Base-by-base conservation (phyloP, 1,140 invertebrate genomes). In the Pristionchus pacificus region DNA sequence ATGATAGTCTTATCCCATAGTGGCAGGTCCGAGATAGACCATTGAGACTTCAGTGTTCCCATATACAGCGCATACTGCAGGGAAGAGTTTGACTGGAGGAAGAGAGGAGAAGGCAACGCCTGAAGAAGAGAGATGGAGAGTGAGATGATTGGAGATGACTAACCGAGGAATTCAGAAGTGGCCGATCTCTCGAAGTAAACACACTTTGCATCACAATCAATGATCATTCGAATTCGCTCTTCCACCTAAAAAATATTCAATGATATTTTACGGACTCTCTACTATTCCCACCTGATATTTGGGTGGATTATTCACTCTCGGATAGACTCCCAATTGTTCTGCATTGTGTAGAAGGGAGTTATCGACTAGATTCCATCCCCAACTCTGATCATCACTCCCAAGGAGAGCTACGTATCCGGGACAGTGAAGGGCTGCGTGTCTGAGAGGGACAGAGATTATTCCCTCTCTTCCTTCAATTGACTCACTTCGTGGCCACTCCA, bases 21-120 rank as follows among this genome's bases (percentile, higher is more conserved):
- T 30, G n/a, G 78, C 70, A 24, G 76, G 64, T 72, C 95, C 95
- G 76, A 96, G 86, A 85, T 98, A 98, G n/a, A 97, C 92, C 94
- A 98, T 97, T 29, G 95, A 96, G n/a, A 98, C 93, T 89, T 98
- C 95, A 32, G 95, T 97, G 85, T 98, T 97, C 73, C 95, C 95
- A 88, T 97, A 98, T 33, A 98, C 95, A 65, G 94, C 95, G 69
- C 94, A 97, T 71, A 97, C 92, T 72, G 94, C 92, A 70, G 95
- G 95, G 86, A 93, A 98, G 64, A 98, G 86, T 85, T 90, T 92
- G 85, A 92, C 93, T 83, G 92, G 91, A 74, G 93, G 95, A 83
- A 97, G 88, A 74, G 89, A 91, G 89, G 87, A 61, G 25, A 61
- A 27, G 10, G 25, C 25, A 61, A 30, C 60, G 6, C 60, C 60